These are phyloP conservation scores for Myxocyprinus asiaticus DNA, from an alignment of 2,113 vertebrate species.

Conservation along the genomic window DNA sequence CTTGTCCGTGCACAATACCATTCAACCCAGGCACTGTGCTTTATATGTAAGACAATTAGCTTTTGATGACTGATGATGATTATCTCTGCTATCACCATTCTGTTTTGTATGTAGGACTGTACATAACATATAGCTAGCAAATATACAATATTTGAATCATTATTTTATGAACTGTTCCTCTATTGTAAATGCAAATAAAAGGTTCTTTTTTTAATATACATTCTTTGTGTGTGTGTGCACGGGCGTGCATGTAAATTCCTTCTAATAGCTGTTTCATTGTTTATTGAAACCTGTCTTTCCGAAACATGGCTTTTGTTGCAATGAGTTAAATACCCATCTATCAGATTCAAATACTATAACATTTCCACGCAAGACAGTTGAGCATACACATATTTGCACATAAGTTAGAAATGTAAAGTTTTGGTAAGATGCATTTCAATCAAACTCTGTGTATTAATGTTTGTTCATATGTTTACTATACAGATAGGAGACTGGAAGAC, in stretches of 20 bases:
- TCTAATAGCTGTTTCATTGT: too few species aligned
- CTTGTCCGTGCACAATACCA: conserved; percentile 24
- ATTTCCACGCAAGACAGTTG: background rate
- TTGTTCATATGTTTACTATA: conserved; percentile 6
- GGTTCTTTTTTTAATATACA: background rate
- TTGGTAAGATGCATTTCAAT: background rate
- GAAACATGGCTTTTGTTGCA: background rate
- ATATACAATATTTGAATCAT: conserved; percentile 43
- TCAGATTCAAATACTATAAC: background rate
- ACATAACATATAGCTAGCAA: conserved; percentile 41
- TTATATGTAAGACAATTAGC: conserved; percentile 38
- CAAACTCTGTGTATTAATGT: background rate
- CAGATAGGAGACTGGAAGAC: conserved; percentile 32
- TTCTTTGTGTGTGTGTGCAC: background rate
- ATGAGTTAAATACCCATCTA: background rate
- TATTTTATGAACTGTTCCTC: conserved; percentile 46
- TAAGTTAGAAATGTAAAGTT: background rate
- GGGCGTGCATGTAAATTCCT: too few species aligned
- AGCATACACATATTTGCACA: background rate
- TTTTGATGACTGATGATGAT: conserved; percentile 38
- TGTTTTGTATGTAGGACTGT: conserved; percentile 51
- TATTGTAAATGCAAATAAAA: conserved; percentile 36
- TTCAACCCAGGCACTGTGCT: conserved; percentile 29
- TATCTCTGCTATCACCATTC: conserved; percentile 32
- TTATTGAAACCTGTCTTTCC: background rate